Base-by-base conservation (phyloP, 1,140 invertebrate species). In the Pogonognathellus flavescens region DNA sequence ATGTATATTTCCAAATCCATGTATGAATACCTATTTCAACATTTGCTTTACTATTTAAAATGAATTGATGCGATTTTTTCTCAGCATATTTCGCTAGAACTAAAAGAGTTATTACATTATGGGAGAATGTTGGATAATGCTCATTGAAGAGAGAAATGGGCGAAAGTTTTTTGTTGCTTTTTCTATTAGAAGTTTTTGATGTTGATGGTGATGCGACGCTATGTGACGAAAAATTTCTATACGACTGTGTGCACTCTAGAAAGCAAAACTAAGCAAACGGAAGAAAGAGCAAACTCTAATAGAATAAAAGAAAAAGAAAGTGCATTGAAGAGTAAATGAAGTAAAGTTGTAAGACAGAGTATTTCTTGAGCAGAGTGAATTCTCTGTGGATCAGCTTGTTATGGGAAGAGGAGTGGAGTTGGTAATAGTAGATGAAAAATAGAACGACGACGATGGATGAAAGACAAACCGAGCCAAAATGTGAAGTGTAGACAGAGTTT, bases 391-490 rank as follows among this genome's bases (percentile, higher is more conserved):
- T 50, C 11, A 76, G 70, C 70, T 76, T 76, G 14, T 57, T 57
- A n/a, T n/a, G 53, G 25, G 25, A 41, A 76, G 11, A 57, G 11
- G 53, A 57, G 53, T 57, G 11, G n/a, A n/a, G n/a, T 57, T 14
- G 11, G 53, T 57, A 57, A n/a, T 57, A 57, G 70, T 66, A 76
- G 70, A 25, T 76, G 70, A 76, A 76, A 76, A 76, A 76, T 76
- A 76, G 70, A 31, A 76, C 70, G 70, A 76, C 70, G 70, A 76
- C 70, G 70, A 76, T 18, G 70, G 70, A 76, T 76, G 70, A 76
- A 76, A 76, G 70, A 76, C 70, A 76, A 76, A 20, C 70, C 25
- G 41, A 76, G 70, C 41, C 25, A 76, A 76, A 76, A 31, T 76
- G 25, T 76, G 31, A 31, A 76, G 70, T 76, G 70, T 31, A 76